These are phyloP conservation scores for Xiphias gladius DNA, from an alignment of 2,113 vertebrate genomes.

Conservation along the genomic window DNA sequence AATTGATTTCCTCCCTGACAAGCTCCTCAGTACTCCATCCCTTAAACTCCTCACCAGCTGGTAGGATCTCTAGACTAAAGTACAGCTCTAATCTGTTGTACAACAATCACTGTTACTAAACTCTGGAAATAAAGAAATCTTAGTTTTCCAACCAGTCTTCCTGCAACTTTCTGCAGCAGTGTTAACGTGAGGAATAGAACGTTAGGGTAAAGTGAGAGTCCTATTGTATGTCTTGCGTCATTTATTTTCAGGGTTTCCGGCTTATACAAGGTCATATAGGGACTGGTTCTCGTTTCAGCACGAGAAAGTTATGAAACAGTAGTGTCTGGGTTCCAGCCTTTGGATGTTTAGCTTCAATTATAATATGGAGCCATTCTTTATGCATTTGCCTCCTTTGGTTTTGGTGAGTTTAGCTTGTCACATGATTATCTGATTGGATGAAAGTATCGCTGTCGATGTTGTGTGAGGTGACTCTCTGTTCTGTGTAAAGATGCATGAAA, in stretches of 20 bases:
- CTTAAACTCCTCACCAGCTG: constrained; percentile 94
- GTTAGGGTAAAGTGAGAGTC: background rate
- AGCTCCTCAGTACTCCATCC: constrained; percentile 90
- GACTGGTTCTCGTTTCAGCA: background rate
- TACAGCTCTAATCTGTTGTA: background rate
- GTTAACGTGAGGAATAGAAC: background rate
- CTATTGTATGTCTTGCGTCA: background rate
- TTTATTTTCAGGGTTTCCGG: background rate
- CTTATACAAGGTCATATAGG: too few species aligned
- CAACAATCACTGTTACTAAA: background rate
- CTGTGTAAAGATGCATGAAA: background rate
- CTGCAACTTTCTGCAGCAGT: background rate
- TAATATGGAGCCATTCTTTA: background rate
- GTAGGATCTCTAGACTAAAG: constrained; percentile 77
- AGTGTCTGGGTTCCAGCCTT: background rate
- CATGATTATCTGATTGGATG: background rate
- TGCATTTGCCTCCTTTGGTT: background rate
- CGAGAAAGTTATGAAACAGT: background rate
- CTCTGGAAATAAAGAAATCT: background rate
- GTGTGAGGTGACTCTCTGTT: background rate
- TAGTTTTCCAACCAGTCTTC: background rate
- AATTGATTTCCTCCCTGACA: constrained; percentile 95
- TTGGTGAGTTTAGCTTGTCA: background rate
- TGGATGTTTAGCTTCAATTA: background rate
- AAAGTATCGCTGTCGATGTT: background rate